A percentile compares a stretch with the other conserved stretches of the same genome.
These are phyloP conservation scores for Paratrypauchen microcephalus DNA, from an alignment of 2,797 vertebrate species.

Conservation along the genomic window DNA sequence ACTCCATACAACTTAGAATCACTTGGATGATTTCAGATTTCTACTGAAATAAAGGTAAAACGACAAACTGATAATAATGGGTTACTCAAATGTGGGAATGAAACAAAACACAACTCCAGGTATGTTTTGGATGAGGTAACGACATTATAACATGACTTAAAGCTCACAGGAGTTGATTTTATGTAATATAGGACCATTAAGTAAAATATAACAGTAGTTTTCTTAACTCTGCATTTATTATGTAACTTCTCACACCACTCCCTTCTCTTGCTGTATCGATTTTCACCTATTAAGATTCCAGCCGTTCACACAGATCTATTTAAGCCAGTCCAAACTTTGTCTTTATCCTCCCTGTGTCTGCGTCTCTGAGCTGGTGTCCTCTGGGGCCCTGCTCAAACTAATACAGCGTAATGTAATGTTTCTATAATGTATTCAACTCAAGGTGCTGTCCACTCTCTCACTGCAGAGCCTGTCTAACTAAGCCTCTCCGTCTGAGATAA, in stretches of 20 bases:
- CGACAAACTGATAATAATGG: too few species aligned
- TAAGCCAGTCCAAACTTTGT: slow-evolving; percentile 3
- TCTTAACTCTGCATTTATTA: not conserved
- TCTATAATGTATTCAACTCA: slow-evolving; percentile 47
- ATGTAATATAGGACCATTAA: too few species aligned
- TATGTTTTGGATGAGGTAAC: too few species aligned
- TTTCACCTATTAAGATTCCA: not conserved
- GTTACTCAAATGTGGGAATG: too few species aligned
- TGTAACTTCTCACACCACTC: not conserved
- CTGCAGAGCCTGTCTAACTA: slow-evolving; percentile 17
- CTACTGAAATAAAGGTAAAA: too few species aligned
- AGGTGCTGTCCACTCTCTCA: slow-evolving; percentile 28
- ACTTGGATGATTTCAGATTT: too few species aligned
- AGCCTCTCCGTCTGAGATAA: slow-evolving; percentile 24
- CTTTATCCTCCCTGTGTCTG: not conserved
- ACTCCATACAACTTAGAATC: too few species aligned
- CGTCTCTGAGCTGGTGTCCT: slow-evolving; percentile 21
- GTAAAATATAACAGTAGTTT: too few species aligned
- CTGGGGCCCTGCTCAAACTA: slow-evolving; percentile 35
- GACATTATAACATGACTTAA: too few species aligned
- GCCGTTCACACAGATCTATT: not conserved
- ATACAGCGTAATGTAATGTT: slow-evolving; percentile 52
- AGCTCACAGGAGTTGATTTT: too few species aligned
- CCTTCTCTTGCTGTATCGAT: not conserved
- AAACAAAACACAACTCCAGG: too few species aligned